Evolutionary conservation across 2,888 invertebrate species (phyloP), one percentile per base, ranked within the genome.

Genomic region (Patella pellucida): DNA sequence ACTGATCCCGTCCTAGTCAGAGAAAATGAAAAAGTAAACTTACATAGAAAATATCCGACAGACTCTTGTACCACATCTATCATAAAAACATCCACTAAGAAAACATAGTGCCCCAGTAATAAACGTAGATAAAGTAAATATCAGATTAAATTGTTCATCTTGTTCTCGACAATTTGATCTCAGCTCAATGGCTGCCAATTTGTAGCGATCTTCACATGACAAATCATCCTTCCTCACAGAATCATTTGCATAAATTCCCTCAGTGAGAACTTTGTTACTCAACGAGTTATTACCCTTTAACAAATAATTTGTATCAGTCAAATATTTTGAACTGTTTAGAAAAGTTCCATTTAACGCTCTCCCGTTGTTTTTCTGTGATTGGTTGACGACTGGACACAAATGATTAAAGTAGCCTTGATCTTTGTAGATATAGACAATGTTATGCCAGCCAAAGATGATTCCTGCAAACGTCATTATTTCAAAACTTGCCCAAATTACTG

Each of bases 361-460:
- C 41, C 41, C 41, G 9, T 41, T 41, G 41, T 41, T 41, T 7
- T 41, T 41, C 41, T 41, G 41, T 41, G 41, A 41, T 41, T 41
- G 41, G 41, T 41, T 41, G 1, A 41, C 0, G 0, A 15, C 41
- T n/a, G 67, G 62, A 52, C 78, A 80, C 14, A 69, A 23, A n/a
- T 77, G 50, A 4, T 56, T 16, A 51, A 79, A 84, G 69, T 81
- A 84, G 23, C 81, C 81, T 27, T 78, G 81, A 5, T 77, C 75
- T 71, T 83, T 84, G 68, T 81, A 83, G 15, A 84, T 73, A 74
- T 81, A 84, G n/a, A 82, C 83, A 16, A 84, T 72, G 5, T 83
- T 82, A 41, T 81, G 80, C 84, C 84, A 84, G 51, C 84, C 84
- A 72, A 84, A 84, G 19, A 83, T 78, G 12, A 81, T 73, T 52